These are phyloP conservation scores for Drosophila nigrodunni DNA, from an alignment of 1,140 invertebrate species.

Conservation along the genomic window DNA sequence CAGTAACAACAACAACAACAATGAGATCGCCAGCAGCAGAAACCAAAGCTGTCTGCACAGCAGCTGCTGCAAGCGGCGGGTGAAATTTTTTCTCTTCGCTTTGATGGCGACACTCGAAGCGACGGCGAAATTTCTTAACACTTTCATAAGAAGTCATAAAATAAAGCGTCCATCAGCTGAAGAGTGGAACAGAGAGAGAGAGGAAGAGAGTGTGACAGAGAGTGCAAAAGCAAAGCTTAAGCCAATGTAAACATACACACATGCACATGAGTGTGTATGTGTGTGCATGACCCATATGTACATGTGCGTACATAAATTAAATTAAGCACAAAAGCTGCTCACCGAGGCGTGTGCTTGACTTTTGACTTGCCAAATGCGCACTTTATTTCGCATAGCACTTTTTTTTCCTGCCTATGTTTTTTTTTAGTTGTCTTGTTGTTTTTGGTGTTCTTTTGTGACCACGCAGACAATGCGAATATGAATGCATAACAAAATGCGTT, in stretches of 20 bases:
- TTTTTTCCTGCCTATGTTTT: slow-evolving; percentile 2
- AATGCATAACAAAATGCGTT: slow-evolving; percentile 7
- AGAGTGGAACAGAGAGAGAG: no score
- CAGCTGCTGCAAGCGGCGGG: slow-evolving; percentile 44
- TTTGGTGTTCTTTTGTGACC: slow-evolving; percentile 9
- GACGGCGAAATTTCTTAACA: slow-evolving; percentile 74
- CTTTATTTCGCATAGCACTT: slow-evolving; percentile 35
- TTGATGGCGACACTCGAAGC: slow-evolving; percentile 51
- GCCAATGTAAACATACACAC: slow-evolving; percentile 2
- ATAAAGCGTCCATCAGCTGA: slow-evolving; percentile 9
- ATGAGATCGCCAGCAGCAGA: neutral
- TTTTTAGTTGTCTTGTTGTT: slow-evolving; percentile 2
- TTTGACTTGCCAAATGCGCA: slow-evolving; percentile 48
- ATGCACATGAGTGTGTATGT: neutral
- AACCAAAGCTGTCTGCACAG: neutral
- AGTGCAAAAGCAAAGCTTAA: slow-evolving; percentile 12
- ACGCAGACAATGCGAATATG: neutral
- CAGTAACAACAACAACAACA: slow-evolving; percentile 6
- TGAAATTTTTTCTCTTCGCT: slow-evolving; percentile 62
- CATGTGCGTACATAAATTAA: slow-evolving; percentile 52
- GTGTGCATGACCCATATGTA: neutral
- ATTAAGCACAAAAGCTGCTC: slow-evolving; percentile 72
- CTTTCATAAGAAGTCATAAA: slow-evolving; percentile 77
- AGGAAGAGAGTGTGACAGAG: slow-evolving; percentile 3
- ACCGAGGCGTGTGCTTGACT: slow-evolving; percentile 49